phyloP scores from a whole-genome alignment of 2,113 vertebrate genomes.

The Opisthocomus hoazin region DNA sequence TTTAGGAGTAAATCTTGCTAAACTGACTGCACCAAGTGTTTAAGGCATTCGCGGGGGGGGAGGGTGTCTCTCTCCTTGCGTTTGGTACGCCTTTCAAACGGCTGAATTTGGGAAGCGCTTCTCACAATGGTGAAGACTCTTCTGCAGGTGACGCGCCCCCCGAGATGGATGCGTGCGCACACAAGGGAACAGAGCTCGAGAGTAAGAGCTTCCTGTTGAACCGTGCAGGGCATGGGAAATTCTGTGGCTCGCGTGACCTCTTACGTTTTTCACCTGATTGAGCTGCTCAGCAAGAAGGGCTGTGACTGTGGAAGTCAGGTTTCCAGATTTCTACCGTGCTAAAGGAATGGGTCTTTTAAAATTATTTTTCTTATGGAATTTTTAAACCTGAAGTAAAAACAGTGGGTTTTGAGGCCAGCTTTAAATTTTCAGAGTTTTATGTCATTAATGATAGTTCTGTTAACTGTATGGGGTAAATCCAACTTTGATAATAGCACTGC shows the following conservation, averaged over 20 bases:
- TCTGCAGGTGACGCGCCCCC: neutral
- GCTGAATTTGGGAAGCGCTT: neutral
- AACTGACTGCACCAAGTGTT: neutral
- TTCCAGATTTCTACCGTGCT: neutral
- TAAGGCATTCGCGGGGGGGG: neutral
- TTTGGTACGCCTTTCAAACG: neutral
- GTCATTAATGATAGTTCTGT: neutral
- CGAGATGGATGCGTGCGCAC: accelerated
- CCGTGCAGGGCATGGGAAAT: neutral
- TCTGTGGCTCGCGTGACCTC: neutral
- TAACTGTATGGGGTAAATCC: neutral
- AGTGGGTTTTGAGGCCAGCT: neutral
- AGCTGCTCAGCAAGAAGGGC: neutral
- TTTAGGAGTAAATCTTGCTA: neutral
- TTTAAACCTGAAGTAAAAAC: neutral
- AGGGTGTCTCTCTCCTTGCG: neutral
- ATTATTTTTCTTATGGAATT: neutral
- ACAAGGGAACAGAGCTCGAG: accelerated
- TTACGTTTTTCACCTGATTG: neutral
- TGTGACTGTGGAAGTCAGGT: neutral
- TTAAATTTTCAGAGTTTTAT: neutral
- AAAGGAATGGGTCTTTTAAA: neutral
- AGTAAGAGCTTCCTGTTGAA: neutral
- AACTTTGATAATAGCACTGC: neutral
- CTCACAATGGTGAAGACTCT: neutral